These are phyloP conservation scores for Drosophila neotestacea DNA, from an alignment of 2,888 invertebrate species.

Conservation along the genomic window DNA sequence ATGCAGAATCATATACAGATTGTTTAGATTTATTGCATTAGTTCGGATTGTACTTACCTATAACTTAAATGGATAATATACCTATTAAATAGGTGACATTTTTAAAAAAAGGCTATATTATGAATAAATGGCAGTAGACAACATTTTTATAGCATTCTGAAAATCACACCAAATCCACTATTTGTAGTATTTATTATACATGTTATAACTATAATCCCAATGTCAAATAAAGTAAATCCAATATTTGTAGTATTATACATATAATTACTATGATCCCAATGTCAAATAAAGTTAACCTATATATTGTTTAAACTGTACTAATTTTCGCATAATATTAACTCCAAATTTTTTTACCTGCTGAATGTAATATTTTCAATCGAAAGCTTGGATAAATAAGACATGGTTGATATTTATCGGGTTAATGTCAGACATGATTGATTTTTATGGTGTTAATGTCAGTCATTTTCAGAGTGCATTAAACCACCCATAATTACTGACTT, in stretches of 20 bases:
- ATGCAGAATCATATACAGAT: conserved; percentile 12
- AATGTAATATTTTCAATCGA: neutral
- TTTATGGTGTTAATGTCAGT: neutral
- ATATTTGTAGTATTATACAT: conserved; percentile 1
- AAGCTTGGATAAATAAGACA: neutral
- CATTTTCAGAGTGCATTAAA: neutral
- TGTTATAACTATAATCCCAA: too few relatives aligned
- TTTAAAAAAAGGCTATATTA: conserved; percentile 3
- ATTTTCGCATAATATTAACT: neutral
- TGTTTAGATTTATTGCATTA: conserved; percentile 24
- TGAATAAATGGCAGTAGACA: neutral
- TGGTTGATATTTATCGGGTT: neutral
- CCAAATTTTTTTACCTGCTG: neutral
- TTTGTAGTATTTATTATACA: conserved; percentile 2
- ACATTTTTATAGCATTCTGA: neutral
- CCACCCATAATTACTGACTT: neutral
- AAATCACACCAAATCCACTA: neutral
- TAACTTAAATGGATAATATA: conserved; percentile 16
- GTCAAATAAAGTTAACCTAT: neutral
- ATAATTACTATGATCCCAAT: too few relatives aligned
- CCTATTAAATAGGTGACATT: conserved; percentile 48
- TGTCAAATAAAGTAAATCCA: neutral
- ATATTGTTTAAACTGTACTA: neutral
- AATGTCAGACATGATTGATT: neutral
- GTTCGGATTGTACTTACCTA: conserved; percentile 14